Percentiles rank a stretch among this genome's conserved stretches.
phyloP scores from a whole-genome alignment of 53 echinoderm and acorn worm genomes.

The Temnopleurus reevesii region DNA sequence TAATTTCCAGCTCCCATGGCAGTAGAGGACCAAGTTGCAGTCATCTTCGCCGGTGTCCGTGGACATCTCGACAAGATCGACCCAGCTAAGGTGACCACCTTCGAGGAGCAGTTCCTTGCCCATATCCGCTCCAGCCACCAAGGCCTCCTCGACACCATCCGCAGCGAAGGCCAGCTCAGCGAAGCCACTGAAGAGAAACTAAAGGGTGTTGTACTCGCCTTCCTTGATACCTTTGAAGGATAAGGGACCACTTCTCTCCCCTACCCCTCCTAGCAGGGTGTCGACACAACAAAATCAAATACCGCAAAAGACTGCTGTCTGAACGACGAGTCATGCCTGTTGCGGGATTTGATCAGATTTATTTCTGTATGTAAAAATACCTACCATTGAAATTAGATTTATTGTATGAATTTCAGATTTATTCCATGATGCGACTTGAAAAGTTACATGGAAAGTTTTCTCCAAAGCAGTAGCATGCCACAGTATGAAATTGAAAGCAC shows the following conservation, averaged over 20 bases:
- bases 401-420: constrained; percentile 12
- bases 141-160: constrained; percentile 79
- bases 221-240: constrained; percentile 87
- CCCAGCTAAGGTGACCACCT: constrained; percentile 84
- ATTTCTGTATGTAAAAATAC: constrained; percentile 22
- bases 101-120: constrained; percentile 85
- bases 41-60: constrained; percentile 96
- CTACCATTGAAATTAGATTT: constrained; percentile 34
- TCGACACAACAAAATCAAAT: constrained; percentile 5
- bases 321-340: neutral
- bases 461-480: neutral
- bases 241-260: constrained; percentile 59
- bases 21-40: constrained; percentile 96
- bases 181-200: constrained; percentile 78
- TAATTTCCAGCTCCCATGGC: constrained; percentile 87
- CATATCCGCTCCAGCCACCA: constrained; percentile 93
- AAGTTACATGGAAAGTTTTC: constrained; percentile 4
- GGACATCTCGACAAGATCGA: constrained; percentile 98
- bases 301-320: neutral
- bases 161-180: constrained; percentile 70
- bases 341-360: constrained; percentile 14
- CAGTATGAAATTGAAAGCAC: neutral
- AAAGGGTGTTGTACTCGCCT: constrained; percentile 81
- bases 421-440: constrained; percentile 27
- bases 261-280: neutral